Percentiles rank a stretch among this genome's conserved stretches.
phyloP scores from a whole-genome alignment of 1,140 invertebrate genomes.

The Conus betulinus region DNA sequence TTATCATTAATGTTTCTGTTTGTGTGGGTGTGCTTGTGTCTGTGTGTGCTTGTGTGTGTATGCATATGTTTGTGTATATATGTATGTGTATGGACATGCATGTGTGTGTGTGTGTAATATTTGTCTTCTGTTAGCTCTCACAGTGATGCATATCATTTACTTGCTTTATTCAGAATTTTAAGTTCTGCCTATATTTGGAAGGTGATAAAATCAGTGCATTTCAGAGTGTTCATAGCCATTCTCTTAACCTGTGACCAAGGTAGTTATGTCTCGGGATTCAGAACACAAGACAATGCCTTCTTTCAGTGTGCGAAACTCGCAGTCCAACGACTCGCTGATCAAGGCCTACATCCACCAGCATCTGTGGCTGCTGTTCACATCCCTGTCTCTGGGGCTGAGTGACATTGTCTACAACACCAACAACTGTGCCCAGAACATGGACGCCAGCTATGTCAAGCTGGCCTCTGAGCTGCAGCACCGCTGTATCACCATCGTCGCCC shows the following conservation, averaged over 20 bases:
- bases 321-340: conserved; percentile 65
- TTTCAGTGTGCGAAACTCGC: conserved; percentile 53
- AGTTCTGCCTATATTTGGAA: too few relatives aligned
- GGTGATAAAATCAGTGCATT: too few relatives aligned
- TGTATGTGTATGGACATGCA: neutral
- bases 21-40: too few relatives aligned
- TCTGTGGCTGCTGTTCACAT: conserved; percentile 72
- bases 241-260: too few relatives aligned
- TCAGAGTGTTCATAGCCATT: too few relatives aligned
- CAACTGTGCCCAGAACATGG: conserved; percentile 28
- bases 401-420: conserved; percentile 60
- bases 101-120: neutral
- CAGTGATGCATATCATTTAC: too few relatives aligned
- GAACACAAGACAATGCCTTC: neutral
- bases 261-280: too few relatives aligned
- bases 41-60: too few relatives aligned
- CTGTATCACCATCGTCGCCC: conserved; percentile 64
- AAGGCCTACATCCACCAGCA: conserved; percentile 75
- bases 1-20: too few relatives aligned
- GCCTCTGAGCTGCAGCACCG: conserved; percentile 68
- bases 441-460: conserved; percentile 62
- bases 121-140: too few relatives aligned
- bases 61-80: neutral
- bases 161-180: too few relatives aligned
- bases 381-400: conserved; percentile 66